Evolutionary conservation across 2,797 vertebrate genomes (phyloP).

Genomic region (Salarias fasciatus): DNA sequence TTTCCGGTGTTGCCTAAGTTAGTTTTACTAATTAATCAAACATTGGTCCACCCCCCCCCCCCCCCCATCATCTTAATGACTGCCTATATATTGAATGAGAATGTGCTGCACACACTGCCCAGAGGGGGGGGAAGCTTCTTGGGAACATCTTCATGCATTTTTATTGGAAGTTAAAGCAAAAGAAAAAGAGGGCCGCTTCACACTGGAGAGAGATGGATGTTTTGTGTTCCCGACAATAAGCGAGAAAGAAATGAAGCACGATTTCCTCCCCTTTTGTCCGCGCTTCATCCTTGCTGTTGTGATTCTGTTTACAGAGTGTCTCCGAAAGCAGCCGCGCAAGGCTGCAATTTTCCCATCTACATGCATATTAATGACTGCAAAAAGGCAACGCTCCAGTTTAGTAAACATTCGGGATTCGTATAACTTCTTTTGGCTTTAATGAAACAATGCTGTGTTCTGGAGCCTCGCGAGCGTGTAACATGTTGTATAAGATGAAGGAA

Average conservation of each 20-base stretch:
- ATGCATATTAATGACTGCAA: slow-evolving; percentile 63
- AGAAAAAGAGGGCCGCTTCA: slow-evolving; percentile 27
- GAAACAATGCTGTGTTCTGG: slow-evolving; percentile 55
- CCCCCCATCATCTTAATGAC: slow-evolving; percentile 62
- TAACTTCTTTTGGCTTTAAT: slow-evolving; percentile 46
- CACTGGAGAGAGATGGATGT: slow-evolving; percentile 28
- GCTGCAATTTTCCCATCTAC: slow-evolving; percentile 53
- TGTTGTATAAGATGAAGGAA: slow-evolving; percentile 66
- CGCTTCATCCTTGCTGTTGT: slow-evolving; percentile 21
- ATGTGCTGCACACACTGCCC: slow-evolving; percentile 43
- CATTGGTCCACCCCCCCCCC: slow-evolving; percentile 32
- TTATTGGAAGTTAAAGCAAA: slow-evolving; percentile 51
- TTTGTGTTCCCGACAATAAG: slow-evolving; percentile 46
- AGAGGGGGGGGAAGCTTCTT: slow-evolving; percentile 19
- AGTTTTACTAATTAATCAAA: slow-evolving; percentile 79
- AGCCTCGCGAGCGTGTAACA: slow-evolving; percentile 59
- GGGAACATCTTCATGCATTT: slow-evolving; percentile 57
- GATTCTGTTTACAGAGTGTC: slow-evolving; percentile 31
- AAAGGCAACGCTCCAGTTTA: slow-evolving; percentile 43
- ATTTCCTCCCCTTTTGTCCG: slow-evolving; percentile 34
- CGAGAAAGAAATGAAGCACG: slow-evolving; percentile 42
- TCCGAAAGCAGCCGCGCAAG: slow-evolving; percentile 29
- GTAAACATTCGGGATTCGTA: slow-evolving; percentile 65
- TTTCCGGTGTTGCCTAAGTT: slow-evolving; percentile 67
- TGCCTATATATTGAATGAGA: slow-evolving; percentile 54